phyloP scores from a whole-genome alignment of 2,888 invertebrate species.

The Rhamnusium bicolor region DNA sequence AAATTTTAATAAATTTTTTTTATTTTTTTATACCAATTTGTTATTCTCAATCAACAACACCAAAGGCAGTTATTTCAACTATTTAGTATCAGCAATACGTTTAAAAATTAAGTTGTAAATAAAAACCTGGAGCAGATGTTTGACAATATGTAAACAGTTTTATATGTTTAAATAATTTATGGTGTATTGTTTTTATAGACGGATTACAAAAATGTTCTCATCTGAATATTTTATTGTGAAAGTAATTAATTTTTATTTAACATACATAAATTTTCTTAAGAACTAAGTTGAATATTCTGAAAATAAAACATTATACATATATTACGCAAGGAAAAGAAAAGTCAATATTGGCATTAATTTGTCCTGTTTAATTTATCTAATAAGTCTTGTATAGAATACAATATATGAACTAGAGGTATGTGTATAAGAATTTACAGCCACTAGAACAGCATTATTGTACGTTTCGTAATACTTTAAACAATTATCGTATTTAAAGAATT shows the following conservation, averaged over 20 bases:
- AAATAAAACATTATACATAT: background rate
- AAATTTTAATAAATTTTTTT: too few species aligned
- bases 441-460: background rate
- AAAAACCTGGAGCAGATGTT: background rate
- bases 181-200: background rate
- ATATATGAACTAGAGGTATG: background rate
- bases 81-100: background rate
- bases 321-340: background rate
- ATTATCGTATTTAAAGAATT: background rate
- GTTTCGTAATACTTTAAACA: background rate
- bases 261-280: background rate
- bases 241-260: background rate
- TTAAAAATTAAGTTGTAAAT: background rate
- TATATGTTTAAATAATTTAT: background rate
- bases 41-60: background rate
- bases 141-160: background rate
- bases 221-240: background rate
- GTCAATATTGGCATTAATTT: background rate
- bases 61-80: background rate
- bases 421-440: background rate
- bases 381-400: background rate
- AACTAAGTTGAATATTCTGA: background rate
- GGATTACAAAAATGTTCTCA: background rate
- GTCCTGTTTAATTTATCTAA: background rate
- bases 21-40: too few species aligned